phyloP scores from a whole-genome alignment of 2,888 invertebrate genomes.

The Cantharis nigra region DNA sequence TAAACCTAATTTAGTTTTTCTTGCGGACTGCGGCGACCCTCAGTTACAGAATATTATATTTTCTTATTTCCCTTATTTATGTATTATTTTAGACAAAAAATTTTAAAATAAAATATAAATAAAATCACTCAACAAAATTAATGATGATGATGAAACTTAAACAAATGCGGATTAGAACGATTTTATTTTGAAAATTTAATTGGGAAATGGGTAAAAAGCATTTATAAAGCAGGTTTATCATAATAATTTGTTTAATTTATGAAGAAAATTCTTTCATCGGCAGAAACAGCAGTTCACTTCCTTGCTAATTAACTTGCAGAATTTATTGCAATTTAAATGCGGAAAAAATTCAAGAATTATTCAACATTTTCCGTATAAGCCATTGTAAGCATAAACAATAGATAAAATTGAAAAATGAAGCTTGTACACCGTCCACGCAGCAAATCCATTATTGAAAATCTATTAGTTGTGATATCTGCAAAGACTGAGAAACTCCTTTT shows the following conservation, averaged over 20 bases:
- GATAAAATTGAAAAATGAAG: constrained; percentile 5
- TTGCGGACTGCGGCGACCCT: no score
- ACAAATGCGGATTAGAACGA: no score
- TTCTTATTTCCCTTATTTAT: no score
- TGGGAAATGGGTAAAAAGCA: no score
- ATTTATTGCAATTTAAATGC: neutral
- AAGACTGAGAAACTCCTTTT: constrained; percentile 41
- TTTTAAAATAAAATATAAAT: no score
- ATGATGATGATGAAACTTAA: no score
- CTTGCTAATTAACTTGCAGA: neutral
- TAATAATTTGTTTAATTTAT: neutral
- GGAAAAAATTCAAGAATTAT: neutral
- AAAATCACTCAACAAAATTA: no score
- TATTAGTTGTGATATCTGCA: constrained; percentile 20
- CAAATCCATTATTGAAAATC: constrained; percentile 18
- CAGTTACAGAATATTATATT: no score
- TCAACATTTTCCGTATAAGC: neutral
- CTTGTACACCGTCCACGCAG: constrained; percentile 9
- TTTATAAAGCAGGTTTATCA: neutral
- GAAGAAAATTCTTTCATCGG: neutral
- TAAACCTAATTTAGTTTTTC: no score
- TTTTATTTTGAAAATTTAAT: no score
- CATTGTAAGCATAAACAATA: constrained; percentile 2
- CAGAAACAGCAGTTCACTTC: neutral
- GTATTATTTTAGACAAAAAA: no score